A percentile compares a stretch with the other conserved stretches of the same genome.
Evolutionary conservation across 2,113 vertebrate species (phyloP).

Genomic region (Tricholaema leucomelas): DNA sequence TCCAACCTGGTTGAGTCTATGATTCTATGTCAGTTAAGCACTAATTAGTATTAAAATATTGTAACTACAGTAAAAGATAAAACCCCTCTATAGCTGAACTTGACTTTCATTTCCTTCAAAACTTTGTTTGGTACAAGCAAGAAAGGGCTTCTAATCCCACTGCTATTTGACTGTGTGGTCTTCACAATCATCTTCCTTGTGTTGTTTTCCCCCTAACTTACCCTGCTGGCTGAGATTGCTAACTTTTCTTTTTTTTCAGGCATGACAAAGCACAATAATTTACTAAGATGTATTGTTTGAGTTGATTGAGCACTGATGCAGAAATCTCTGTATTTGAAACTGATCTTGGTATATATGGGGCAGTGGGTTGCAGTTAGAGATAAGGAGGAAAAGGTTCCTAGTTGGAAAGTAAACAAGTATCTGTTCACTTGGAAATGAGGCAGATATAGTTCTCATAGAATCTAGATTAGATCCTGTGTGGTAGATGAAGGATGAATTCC

Average conservation of each 20-base stretch:
- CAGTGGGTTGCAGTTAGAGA: not conserved
- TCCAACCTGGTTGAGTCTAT: too few relatives aligned
- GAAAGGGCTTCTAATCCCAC: slow-evolving; percentile 31
- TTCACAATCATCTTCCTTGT: slow-evolving; percentile 55
- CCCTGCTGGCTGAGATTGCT: slow-evolving; percentile 38
- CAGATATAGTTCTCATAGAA: not conserved
- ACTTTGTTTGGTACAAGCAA: not conserved
- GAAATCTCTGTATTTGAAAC: slow-evolving; percentile 47
- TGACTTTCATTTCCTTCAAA: slow-evolving; percentile 26
- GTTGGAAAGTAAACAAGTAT: not conserved
- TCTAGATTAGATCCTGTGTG: not conserved
- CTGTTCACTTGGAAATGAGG: not conserved
- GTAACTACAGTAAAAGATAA: slow-evolving; percentile 11
- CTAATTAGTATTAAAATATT: slow-evolving; percentile 43
- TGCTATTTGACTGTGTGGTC: slow-evolving; percentile 60
- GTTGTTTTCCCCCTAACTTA: slow-evolving; percentile 69
- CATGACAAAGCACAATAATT: slow-evolving; percentile 60
- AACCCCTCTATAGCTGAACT: slow-evolving; percentile 30
- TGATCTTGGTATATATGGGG: slow-evolving; percentile 72
- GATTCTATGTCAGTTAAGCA: slow-evolving; percentile 35
- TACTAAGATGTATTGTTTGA: slow-evolving; percentile 65
- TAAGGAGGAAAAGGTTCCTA: not conserved
- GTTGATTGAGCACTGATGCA: slow-evolving; percentile 66
- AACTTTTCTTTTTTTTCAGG: slow-evolving; percentile 23
- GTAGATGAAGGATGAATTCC: not conserved